Evolutionary conservation across 2,113 vertebrate species (phyloP).

Genomic region (Cavia aperea): DNA sequence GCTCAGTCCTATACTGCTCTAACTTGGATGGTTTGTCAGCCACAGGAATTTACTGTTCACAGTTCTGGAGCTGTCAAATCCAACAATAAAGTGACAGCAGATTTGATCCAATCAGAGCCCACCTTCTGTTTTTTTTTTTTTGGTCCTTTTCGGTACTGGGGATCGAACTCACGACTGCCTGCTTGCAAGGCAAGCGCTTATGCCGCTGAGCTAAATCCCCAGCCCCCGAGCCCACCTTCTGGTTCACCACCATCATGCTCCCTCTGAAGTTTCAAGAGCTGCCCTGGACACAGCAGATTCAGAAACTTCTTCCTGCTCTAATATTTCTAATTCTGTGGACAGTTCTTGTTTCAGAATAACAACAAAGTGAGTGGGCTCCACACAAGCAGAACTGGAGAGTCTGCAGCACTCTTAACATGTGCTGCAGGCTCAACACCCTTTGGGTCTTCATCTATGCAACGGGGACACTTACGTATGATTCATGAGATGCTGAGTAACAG

Average conservation of each 20-base stretch:
- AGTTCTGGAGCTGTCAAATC: neutral
- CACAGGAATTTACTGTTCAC: neutral
- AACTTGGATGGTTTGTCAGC: neutral
- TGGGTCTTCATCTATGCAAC: neutral
- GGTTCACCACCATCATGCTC: neutral
- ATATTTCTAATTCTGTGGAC: neutral
- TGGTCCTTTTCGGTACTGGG: too few species aligned
- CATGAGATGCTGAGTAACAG: neutral
- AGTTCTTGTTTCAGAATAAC: neutral
- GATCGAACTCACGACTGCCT: too few species aligned
- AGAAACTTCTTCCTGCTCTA: neutral
- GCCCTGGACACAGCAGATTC: neutral
- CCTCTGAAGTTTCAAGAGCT: neutral
- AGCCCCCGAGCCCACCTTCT: neutral
- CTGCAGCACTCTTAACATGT: neutral
- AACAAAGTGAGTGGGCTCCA: neutral
- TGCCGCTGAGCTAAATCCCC: too few species aligned
- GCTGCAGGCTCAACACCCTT: neutral
- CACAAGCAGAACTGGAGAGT: neutral
- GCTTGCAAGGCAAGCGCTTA: too few species aligned
- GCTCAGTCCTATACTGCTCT: neutral
- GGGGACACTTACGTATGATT: neutral
- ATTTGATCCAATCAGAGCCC: neutral
- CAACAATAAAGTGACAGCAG: neutral
- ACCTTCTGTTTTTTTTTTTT: neutral